A percentile compares a stretch with the other conserved stretches of the same genome.
phyloP scores from a whole-genome alignment of 2,888 invertebrate genomes.

The Scrobipalpa costella region DNA sequence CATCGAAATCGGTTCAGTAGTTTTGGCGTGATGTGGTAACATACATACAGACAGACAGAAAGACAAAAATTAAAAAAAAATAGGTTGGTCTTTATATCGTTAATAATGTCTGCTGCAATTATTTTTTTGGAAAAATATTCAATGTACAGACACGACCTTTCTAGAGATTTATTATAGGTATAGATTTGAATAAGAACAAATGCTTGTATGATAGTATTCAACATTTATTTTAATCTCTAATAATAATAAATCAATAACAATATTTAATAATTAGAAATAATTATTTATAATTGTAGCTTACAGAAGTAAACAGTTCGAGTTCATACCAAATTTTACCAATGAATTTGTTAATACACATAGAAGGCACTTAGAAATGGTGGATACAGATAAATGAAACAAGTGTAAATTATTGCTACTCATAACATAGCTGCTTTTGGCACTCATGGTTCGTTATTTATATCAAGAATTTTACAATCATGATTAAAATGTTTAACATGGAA shows the following conservation, averaged over 20 bases:
- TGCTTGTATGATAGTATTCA: background rate
- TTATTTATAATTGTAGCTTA: background rate
- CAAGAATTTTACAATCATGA: background rate
- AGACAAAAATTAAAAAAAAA: too few species aligned
- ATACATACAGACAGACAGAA: too few species aligned
- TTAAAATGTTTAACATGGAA: background rate
- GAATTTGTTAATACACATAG: too few species aligned
- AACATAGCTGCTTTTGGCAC: background rate
- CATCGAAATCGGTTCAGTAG: too few species aligned
- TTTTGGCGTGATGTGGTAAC: too few species aligned
- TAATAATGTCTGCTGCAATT: too few species aligned
- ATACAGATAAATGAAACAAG: too few species aligned
- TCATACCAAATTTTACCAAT: background rate
- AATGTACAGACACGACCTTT: too few species aligned
- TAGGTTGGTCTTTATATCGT: too few species aligned
- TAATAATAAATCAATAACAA: slow-evolving; percentile 1
- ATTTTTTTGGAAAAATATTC: too few species aligned
- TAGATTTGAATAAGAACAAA: background rate
- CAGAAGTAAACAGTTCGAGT: background rate
- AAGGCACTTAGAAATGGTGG: too few species aligned
- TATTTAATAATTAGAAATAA: background rate
- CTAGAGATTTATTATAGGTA: background rate
- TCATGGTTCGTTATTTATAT: background rate
- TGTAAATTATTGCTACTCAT: too few species aligned
- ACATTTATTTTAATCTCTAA: background rate